These are phyloP conservation scores for Rynchops niger DNA, from an alignment of 2,113 vertebrate genomes.

Conservation along the genomic window DNA sequence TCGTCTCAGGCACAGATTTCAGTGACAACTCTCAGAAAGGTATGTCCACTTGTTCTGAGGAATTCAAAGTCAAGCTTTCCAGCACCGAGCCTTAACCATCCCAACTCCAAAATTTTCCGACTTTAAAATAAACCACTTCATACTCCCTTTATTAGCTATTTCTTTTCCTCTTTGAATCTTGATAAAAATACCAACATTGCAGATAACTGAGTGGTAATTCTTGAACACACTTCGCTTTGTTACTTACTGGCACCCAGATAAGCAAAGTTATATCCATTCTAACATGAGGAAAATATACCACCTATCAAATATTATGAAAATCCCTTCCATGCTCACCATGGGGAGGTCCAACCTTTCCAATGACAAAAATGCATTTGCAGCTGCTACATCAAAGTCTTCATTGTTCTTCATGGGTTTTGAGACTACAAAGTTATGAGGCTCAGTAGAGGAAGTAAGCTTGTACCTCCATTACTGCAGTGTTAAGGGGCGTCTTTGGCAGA, in stretches of 20 bases:
- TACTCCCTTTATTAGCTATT: neutral
- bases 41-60: neutral
- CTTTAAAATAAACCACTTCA: neutral
- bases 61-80: neutral
- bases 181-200: neutral
- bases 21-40: neutral
- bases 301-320: neutral
- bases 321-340: accelerated
- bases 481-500: neutral
- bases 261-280: neutral
- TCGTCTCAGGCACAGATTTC: neutral
- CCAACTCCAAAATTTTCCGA: neutral
- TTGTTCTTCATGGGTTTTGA: neutral
- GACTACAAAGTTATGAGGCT: accelerated
- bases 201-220: neutral
- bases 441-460: neutral
- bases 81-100: neutral
- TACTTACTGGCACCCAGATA: neutral
- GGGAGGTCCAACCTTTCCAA: neutral
- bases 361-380: neutral
- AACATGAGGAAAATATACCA: neutral
- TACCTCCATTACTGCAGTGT: neutral
- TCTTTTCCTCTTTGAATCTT: neutral
- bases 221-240: neutral
- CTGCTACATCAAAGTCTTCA: neutral